A percentile compares a stretch with the other conserved stretches of the same genome.
Conservation (phyloP, 2,888 invertebrate genomes). For the Idaea straminata region DNA sequence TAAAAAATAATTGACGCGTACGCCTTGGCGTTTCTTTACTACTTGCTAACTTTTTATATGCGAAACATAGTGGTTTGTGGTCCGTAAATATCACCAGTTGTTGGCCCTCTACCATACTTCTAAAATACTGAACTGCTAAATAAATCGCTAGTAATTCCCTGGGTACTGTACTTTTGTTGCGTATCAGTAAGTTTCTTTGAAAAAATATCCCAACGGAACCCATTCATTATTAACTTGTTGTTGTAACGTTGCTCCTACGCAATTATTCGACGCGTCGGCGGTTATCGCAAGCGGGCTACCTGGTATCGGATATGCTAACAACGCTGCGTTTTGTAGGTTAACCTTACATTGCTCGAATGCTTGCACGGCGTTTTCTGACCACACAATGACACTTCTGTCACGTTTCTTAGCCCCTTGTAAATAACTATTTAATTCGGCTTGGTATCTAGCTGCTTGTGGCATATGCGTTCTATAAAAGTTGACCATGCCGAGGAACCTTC, state of each 20-base stretch:
- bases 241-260: constrained; percentile 17
- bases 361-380: constrained; percentile 11
- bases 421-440: constrained; percentile 12
- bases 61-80: constrained; percentile 21
- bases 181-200: constrained; percentile 11
- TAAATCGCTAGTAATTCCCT: constrained; percentile 18
- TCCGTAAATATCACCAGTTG: constrained; percentile 18
- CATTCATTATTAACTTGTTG: constrained; percentile 12
- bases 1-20: too few relatives aligned
- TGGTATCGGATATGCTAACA: constrained; percentile 14
- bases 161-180: constrained; percentile 17
- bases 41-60: constrained; percentile 11
- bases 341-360: constrained; percentile 14
- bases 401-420: constrained; percentile 13
- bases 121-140: constrained; percentile 15
- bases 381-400: constrained; percentile 13
- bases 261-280: constrained; percentile 18
- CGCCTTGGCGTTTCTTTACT: constrained; percentile 22
- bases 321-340: constrained; percentile 14
- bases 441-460: background rate
- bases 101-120: constrained; percentile 18
- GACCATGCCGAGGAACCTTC: background rate
- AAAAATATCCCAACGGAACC: constrained; percentile 18
- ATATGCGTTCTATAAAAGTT: background rate
- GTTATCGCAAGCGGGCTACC: constrained; percentile 13